phyloP scores from a whole-genome alignment of 64 coral and sea anemone species.

The Montipora capricornis region DNA sequence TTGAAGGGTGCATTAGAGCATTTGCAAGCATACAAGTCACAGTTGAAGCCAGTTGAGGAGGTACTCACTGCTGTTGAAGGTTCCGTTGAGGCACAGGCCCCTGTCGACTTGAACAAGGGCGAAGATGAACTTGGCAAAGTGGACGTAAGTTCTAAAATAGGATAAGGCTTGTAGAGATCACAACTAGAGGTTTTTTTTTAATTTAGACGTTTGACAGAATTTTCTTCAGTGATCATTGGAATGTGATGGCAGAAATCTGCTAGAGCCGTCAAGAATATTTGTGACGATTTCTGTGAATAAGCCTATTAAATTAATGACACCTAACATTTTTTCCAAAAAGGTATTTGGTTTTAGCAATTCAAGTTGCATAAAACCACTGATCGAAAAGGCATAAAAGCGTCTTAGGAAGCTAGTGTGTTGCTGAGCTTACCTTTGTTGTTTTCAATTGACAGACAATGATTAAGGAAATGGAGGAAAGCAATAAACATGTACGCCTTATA shows the following conservation, averaged over 20 bases:
- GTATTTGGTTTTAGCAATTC: too few relatives aligned
- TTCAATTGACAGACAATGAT: conserved; percentile 71
- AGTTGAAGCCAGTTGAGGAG: conserved; percentile 84
- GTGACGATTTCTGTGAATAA: too few relatives aligned
- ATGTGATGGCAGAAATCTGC: not conserved
- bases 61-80: conserved; percentile 79
- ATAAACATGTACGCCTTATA: conserved; percentile 82
- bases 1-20: conserved; percentile 74
- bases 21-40: conserved; percentile 63
- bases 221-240: not conserved
- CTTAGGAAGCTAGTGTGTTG: not conserved
- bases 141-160: conserved; percentile 65
- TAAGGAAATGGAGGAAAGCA: conserved; percentile 81
- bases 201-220: not conserved
- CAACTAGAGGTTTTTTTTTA: not conserved
- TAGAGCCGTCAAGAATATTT: too few relatives aligned
- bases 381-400: not conserved
- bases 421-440: not conserved
- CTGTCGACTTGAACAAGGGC: conserved; percentile 52
- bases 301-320: too few relatives aligned
- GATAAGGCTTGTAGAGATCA: not conserved
- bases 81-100: conserved; percentile 55
- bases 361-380: not conserved
- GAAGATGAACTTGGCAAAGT: conserved; percentile 90
- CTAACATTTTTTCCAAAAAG: too few relatives aligned